Conservation (phyloP, 2,888 invertebrate species). For the Megalurothrips usitatus region DNA sequence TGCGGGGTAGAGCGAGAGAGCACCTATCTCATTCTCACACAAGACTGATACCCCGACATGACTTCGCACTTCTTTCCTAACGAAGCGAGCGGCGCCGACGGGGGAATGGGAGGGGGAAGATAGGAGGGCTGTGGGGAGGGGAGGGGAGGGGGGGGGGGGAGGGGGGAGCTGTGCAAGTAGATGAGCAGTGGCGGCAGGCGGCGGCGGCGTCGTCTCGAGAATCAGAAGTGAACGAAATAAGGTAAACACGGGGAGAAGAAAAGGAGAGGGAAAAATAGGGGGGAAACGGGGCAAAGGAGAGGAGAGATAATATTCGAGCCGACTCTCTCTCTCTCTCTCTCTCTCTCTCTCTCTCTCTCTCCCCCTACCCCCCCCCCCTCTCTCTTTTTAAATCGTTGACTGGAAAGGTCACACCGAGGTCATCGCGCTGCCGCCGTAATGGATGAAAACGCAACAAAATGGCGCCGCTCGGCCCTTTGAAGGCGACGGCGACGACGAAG, state of each 20-base stretch:
- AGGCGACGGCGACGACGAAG: constrained; percentile 26
- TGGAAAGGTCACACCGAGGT: no score
- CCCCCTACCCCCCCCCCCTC: no score
- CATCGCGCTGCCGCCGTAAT: no score
- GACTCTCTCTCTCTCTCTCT: no score
- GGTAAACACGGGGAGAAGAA: background rate
- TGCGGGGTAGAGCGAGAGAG: background rate
- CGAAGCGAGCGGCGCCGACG: background rate
- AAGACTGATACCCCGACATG: constrained; percentile 31
- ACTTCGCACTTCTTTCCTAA: background rate
- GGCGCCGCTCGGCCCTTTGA: background rate
- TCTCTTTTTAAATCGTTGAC: no score
- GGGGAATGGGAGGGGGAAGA: background rate
- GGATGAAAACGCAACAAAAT: no score
- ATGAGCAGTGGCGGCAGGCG: no score
- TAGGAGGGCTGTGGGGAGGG: background rate
- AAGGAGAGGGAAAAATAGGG: constrained; percentile 11
- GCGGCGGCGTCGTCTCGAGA: no score
- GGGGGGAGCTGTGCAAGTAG: no score
- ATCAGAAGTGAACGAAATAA: no score
- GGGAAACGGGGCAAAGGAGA: constrained; percentile 28
- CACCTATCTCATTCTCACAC: constrained; percentile 31
- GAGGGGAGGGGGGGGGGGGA: background rate
- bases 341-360: no score
- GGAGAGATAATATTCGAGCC: background rate